Evolutionary conservation across 1,140 invertebrate genomes (phyloP), one percentile per base, ranked within the genome.

Genomic region (Brachionus asplanchnoidis): DNA sequence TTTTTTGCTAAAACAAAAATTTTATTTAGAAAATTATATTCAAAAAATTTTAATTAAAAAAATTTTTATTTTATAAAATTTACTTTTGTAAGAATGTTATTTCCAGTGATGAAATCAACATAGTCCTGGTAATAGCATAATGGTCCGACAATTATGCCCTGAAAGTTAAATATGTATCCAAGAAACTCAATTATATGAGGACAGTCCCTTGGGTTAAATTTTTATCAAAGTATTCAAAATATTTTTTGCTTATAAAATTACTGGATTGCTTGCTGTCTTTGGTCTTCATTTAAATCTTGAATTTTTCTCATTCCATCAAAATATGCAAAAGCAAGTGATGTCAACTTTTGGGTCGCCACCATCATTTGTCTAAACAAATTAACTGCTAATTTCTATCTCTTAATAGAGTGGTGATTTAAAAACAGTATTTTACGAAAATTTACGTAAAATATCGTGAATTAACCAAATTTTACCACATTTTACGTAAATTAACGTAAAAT

Each of bases 281-380:
- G 60, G 12, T 85, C 36, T 28, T 82, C 66, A 36, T 84, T 84
- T 17, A 73, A 17, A 42, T 53, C 60, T 78, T 79, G 46, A 44
- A 36, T 12, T 46, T 40, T 40, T 44, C 77, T 44, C 84, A 87
- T 87, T 12, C 95, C 96, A 91, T 99, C 97, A 89, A 97, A 94
- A 50, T 97, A 89, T 87, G 93, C 94, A 89, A 95, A 98, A 0
- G 96, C 96, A 46, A 98, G 89, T 87, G 94, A 95, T 36, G 95
- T 97, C 9, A 97, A 93, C 91, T 97, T 96, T 89, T 98, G 96
- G 1, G 95, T 95, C 85, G 95, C 94, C n/a, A 99, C 95, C 97
- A 99, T 99, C 85, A 98, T 70, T 93, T 96, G 89, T 91, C 95
- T 95, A 88, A 23, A 83, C 3, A 53, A 66, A 32, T 17, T 2